Percentiles rank a stretch among this genome's conserved stretches.
Conservation (phyloP, 2,113 vertebrate species). For the Nyctereutes procyonoides region DNA sequence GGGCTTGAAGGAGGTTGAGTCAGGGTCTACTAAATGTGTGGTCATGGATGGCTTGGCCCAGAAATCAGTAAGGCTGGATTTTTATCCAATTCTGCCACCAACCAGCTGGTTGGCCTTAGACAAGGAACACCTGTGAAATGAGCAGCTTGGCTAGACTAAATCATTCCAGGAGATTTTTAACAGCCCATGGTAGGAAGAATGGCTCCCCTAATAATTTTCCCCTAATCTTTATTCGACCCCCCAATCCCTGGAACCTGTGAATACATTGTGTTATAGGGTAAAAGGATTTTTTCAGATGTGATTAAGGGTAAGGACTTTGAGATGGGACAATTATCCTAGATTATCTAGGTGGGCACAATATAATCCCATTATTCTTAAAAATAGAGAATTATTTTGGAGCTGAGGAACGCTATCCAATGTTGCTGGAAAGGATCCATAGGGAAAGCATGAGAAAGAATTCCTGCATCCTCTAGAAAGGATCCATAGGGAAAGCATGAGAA, state of each 20-base stretch:
- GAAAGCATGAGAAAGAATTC: not conserved
- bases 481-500: not conserved
- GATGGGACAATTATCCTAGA: not conserved
- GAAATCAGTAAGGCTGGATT: not conserved
- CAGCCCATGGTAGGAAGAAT: not conserved
- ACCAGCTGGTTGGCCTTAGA: not conserved
- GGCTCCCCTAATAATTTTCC: not conserved
- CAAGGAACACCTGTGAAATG: not conserved
- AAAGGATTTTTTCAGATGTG: not conserved
- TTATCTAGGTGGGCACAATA: not conserved
- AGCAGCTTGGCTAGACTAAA: not conserved
- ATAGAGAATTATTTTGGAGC: not conserved
- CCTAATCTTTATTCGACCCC: not conserved
- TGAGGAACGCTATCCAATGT: not conserved
- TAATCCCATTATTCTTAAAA: not conserved
- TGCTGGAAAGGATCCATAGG: not conserved
- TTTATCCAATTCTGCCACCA: slow-evolving; percentile 17
- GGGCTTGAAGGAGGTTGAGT: not conserved
- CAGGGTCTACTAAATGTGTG: not conserved
- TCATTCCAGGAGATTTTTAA: not conserved
- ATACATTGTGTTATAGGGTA: not conserved
- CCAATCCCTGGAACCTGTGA: not conserved
- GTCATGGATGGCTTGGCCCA: not conserved
- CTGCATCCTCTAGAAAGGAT: not conserved
- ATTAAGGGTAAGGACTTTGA: not conserved